phyloP scores from a whole-genome alignment of 2,888 invertebrate genomes.

The Platerodrilus igneus region DNA sequence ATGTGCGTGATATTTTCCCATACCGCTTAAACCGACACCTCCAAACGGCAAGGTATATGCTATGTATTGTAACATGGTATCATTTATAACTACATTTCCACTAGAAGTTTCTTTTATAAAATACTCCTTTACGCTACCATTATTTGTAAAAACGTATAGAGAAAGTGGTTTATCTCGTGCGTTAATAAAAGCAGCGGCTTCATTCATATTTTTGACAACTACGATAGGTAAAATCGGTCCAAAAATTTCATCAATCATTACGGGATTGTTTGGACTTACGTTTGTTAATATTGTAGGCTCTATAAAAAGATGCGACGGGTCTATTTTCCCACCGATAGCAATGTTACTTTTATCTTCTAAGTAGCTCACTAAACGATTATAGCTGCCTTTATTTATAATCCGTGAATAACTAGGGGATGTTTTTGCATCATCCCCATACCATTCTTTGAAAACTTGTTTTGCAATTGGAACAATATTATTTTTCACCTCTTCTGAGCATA shows the following conservation, averaged over 20 bases:
- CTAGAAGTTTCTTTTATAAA: conserved; percentile 69
- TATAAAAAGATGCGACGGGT: conserved; percentile 71
- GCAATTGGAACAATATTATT: conserved; percentile 59
- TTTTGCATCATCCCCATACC: conserved; percentile 78
- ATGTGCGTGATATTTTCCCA: conserved; percentile 91
- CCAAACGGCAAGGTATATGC: conserved; percentile 93
- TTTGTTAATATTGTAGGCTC: conserved; percentile 78
- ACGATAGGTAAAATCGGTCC: conserved; percentile 93
- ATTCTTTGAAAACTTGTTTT: conserved; percentile 66
- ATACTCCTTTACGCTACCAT: conserved; percentile 54
- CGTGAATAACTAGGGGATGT: conserved; percentile 79
- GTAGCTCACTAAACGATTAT: conserved; percentile 57
- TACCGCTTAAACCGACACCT: conserved; percentile 91
- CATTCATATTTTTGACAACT: conserved; percentile 73
- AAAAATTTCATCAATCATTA: conserved; percentile 92
- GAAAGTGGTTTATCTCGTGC: conserved; percentile 84
- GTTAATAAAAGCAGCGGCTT: conserved; percentile 88
- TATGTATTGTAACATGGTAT: conserved; percentile 76
- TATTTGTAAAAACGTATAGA: conserved; percentile 77
- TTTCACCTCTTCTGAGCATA: conserved; percentile 61
- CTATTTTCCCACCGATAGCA: conserved; percentile 72
- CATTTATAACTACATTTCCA: conserved; percentile 81
- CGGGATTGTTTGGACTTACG: conserved; percentile 65
- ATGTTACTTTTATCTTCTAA: conserved; percentile 63
- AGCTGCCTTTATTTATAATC: conserved; percentile 82